These are phyloP conservation scores for Platyura marginata DNA, from an alignment of 1,140 invertebrate genomes.

Conservation along the genomic window DNA sequence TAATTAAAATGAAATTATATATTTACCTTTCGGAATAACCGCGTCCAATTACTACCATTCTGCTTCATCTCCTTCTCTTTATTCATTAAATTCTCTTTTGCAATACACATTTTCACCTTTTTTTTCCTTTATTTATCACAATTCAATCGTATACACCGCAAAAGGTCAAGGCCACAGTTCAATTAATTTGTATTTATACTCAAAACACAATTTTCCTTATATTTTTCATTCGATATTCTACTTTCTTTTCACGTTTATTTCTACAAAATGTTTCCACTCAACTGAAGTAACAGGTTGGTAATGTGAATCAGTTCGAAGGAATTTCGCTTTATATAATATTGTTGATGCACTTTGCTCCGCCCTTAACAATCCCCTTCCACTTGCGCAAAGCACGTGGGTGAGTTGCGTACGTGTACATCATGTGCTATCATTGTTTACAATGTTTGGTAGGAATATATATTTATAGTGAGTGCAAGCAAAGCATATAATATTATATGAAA, in stretches of 20 bases:
- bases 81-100: not conserved
- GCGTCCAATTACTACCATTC: not conserved
- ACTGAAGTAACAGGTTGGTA: not conserved
- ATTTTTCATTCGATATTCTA: too few relatives aligned
- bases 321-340: not conserved
- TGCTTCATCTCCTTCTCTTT: not conserved
- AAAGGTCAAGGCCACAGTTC: too few relatives aligned
- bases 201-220: too few relatives aligned
- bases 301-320: not conserved
- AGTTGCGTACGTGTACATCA: not conserved
- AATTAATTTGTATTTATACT: too few relatives aligned
- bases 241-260: too few relatives aligned
- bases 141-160: too few relatives aligned
- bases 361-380: not conserved
- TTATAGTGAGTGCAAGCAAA: too few relatives aligned
- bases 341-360: not conserved
- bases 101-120: not conserved
- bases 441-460: too few relatives aligned
- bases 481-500: too few relatives aligned
- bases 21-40: not conserved
- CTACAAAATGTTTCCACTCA: too few relatives aligned
- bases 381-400: not conserved
- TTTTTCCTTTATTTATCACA: too few relatives aligned
- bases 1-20: too few relatives aligned
- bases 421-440: not conserved